Percentiles rank a stretch among this genome's conserved stretches.
Conservation (phyloP, 2,113 vertebrate genomes). For the Hydrochoerus hydrochaeris region DNA sequence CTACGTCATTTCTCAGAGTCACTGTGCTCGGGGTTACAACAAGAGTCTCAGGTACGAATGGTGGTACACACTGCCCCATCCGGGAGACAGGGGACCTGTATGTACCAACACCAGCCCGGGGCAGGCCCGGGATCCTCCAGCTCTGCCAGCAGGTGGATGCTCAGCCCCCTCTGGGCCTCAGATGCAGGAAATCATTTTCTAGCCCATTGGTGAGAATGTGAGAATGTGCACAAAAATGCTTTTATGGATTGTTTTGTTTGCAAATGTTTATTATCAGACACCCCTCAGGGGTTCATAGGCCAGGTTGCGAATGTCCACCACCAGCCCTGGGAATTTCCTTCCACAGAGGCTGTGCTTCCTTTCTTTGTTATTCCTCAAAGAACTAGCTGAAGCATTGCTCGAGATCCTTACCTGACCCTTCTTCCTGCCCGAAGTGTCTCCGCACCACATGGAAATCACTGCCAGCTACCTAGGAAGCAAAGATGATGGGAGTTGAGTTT, state of each 20-base stretch:
- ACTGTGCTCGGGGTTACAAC: neutral
- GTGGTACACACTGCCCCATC: neutral
- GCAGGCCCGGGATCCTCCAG: neutral
- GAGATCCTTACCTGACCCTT: constrained; percentile 82
- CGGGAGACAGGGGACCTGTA: neutral
- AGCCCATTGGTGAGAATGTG: constrained; percentile 48
- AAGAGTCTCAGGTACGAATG: neutral
- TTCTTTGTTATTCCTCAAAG: constrained; percentile 85
- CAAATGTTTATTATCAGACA: constrained; percentile 84
- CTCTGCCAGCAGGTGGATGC: constrained; percentile 54
- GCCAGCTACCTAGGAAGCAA: neutral
- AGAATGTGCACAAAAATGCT: constrained; percentile 58
- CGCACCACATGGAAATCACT: neutral
- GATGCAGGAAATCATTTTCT: constrained; percentile 17
- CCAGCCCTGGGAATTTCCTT: constrained; percentile 87
- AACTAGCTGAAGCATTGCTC: constrained; percentile 76
- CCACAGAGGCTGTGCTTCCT: constrained; percentile 84
- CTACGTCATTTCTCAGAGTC: neutral
- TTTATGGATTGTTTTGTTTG: constrained; percentile 77
- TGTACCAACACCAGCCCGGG: accelerated
- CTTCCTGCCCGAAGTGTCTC: neutral
- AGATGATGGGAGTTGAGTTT: neutral
- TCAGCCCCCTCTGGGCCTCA: neutral
- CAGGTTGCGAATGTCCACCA: constrained; percentile 81
- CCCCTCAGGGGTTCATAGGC: constrained; percentile 82